Evolutionary conservation across 2,113 vertebrate species (phyloP).

Genomic region (Nothoprocta pentlandii): DNA sequence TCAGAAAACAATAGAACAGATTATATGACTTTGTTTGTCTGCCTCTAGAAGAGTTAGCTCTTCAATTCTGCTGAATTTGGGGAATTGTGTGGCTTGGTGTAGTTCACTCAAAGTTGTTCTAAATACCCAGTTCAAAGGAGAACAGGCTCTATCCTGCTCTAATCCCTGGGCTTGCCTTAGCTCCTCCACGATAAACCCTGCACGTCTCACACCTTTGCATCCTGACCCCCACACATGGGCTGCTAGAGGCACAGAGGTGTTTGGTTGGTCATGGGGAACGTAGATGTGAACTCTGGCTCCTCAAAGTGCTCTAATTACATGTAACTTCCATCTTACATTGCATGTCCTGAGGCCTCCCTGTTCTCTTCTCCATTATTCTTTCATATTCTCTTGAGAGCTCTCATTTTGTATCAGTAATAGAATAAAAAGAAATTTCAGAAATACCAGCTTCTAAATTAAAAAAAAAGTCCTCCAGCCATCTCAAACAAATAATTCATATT

Average conservation of each 20-base stretch:
- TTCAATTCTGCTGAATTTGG: not conserved
- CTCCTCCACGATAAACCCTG: not conserved
- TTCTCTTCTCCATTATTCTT: not conserved
- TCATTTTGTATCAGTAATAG: not conserved
- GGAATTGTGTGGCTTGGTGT: not conserved
- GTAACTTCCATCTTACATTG: not conserved
- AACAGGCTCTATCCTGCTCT: not conserved
- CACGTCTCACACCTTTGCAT: not conserved
- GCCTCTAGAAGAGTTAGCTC: not conserved
- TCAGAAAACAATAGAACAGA: not conserved
- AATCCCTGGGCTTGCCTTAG: fast-evolving
- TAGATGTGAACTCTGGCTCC: not conserved
- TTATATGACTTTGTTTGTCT: not conserved
- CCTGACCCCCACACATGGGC: not conserved
- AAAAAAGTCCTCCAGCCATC: not conserved
- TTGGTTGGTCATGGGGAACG: not conserved
- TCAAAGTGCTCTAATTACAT: not conserved
- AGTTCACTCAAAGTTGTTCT: not conserved
- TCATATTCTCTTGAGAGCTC: not conserved
- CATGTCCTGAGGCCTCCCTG: not conserved
- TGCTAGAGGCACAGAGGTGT: not conserved
- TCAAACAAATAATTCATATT: not conserved
- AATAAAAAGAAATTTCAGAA: not conserved
- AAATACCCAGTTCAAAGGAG: not conserved
- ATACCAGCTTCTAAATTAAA: fast-evolving